Evolutionary conservation across 2,888 invertebrate species (phyloP).

Genomic region (Lepidocyrtoides sp.): DNA sequence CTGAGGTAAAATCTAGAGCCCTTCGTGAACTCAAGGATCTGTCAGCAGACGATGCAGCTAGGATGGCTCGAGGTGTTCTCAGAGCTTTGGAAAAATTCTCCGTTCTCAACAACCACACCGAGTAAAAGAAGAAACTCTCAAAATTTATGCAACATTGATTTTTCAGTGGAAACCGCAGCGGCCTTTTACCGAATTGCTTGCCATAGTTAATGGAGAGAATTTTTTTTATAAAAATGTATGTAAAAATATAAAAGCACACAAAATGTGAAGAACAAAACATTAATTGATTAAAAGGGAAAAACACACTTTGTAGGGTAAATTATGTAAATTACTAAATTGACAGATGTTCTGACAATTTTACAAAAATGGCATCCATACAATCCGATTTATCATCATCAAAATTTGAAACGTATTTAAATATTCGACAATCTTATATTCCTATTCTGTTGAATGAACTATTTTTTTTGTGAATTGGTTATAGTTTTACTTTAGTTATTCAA

Average conservation of each 20-base stretch:
- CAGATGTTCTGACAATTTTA: constrained; percentile 1
- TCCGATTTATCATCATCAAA: too few relatives aligned
- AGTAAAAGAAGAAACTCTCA: constrained; percentile 54
- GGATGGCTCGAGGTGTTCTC: constrained; percentile 83
- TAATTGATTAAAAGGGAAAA: too few relatives aligned
- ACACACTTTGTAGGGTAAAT: too few relatives aligned
- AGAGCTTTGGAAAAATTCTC: constrained; percentile 83
- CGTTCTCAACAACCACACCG: constrained; percentile 67
- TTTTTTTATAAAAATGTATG: not conserved
- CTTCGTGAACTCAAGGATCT: constrained; percentile 83
- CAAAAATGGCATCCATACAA: too few relatives aligned
- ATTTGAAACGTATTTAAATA: too few relatives aligned
- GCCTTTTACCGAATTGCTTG: too few relatives aligned
- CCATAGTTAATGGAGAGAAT: too few relatives aligned
- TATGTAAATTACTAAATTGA: not conserved
- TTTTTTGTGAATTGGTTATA: too few relatives aligned
- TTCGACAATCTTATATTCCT: too few relatives aligned
- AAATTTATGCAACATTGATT: not conserved
- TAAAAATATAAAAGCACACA: not conserved
- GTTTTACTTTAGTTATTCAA: too few relatives aligned
- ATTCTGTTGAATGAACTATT: too few relatives aligned
- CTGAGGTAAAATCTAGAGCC: constrained; percentile 69
- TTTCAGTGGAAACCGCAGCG: too few relatives aligned
- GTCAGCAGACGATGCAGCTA: constrained; percentile 81
- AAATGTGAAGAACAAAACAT: not conserved